Conservation (phyloP, 1,140 invertebrate species). For the Caenorhabditis briggsae region DNA sequence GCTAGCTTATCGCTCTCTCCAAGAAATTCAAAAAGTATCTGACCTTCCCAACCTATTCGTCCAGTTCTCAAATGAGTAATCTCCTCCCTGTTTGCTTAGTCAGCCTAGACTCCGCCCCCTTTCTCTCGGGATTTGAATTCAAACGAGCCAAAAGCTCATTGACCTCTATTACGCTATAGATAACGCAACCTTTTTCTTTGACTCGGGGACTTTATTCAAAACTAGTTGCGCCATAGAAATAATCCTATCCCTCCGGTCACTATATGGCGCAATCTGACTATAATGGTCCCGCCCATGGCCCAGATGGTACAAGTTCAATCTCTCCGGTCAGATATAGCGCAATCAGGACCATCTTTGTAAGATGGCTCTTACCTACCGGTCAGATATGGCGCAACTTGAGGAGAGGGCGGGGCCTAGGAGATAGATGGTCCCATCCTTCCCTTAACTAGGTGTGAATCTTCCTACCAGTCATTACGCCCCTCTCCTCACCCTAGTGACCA, state of each 20-base stretch:
- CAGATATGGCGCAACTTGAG: no score
- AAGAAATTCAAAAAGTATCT: not conserved
- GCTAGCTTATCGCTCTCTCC: not conserved
- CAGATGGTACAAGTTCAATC: no score
- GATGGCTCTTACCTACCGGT: no score
- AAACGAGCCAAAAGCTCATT: not conserved
- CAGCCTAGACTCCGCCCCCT: not conserved
- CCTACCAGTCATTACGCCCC: not conserved
- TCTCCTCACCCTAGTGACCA: not conserved
- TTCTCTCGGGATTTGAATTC: slow-evolving; percentile 4
- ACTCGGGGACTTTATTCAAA: not conserved
- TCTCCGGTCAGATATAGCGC: no score
- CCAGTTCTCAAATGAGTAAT: not conserved
- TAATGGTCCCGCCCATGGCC: no score
- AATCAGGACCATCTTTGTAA: no score
- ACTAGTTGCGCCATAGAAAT: not conserved
- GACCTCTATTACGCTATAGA: not conserved
- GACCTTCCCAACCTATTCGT: not conserved
- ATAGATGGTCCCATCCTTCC: not conserved
- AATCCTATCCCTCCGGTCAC: no score
- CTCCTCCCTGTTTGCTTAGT: not conserved
- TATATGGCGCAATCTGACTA: no score
- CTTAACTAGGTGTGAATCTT: not conserved
- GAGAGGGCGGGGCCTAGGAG: not conserved
- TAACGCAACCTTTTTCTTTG: not conserved